Evolutionary conservation across 2,113 vertebrate species (phyloP).

Genomic region (Onychorhynchus coronatus): DNA sequence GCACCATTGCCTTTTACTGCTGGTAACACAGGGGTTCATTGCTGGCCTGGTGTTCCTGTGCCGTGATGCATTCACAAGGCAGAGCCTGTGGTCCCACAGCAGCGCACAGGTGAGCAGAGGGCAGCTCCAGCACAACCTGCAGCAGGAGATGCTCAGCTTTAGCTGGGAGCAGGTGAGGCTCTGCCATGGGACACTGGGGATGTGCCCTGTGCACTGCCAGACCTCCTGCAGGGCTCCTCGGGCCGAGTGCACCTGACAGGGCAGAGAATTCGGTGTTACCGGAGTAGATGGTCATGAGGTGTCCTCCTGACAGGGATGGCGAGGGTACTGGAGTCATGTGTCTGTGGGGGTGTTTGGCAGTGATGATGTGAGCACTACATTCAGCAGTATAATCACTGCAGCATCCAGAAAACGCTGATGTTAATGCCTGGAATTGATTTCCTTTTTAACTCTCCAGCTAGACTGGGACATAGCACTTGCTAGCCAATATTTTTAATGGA

Average conservation of each 20-base stretch:
- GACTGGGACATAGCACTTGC: neutral
- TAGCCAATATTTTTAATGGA: neutral
- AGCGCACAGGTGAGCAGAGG: neutral
- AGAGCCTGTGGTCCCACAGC: neutral
- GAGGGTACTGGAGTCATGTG: neutral
- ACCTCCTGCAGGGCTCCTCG: neutral
- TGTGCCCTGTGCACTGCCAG: neutral
- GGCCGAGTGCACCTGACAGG: neutral
- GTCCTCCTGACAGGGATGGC: neutral
- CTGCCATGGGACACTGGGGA: accelerated
- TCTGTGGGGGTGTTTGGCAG: neutral
- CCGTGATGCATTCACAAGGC: accelerated
- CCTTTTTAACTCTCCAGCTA: neutral
- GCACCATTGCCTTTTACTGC: neutral
- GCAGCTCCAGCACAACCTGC: neutral
- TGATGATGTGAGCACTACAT: neutral
- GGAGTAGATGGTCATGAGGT: neutral
- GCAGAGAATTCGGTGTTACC: neutral
- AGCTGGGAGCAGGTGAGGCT: neutral
- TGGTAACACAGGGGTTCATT: accelerated
- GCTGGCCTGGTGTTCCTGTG: neutral
- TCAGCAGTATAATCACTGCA: neutral
- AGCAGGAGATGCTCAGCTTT: neutral
- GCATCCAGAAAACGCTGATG: neutral
- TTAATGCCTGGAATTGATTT: neutral